Conservation (phyloP, 2,888 invertebrate species). For the Zygothrica quintamaculata region DNA sequence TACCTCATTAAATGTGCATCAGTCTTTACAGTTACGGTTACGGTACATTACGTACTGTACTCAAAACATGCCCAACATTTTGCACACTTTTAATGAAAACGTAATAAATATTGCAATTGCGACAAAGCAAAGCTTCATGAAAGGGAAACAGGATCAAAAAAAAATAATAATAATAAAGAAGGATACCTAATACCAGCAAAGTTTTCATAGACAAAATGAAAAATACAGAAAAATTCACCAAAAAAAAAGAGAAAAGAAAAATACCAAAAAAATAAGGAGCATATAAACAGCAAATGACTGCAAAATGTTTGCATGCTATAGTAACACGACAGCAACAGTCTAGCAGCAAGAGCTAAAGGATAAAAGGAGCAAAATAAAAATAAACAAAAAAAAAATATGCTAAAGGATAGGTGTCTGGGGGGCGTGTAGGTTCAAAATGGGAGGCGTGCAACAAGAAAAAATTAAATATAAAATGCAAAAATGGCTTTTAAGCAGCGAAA, state of each 20-base stretch:
- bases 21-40: no score
- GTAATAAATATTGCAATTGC: constrained; percentile 78
- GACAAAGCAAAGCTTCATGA: constrained; percentile 56
- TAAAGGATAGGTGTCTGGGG: constrained; percentile 13
- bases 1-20: constrained; percentile 54
- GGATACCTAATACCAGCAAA: not conserved
- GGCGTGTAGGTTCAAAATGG: not conserved
- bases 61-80: no score
- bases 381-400: constrained; percentile 56
- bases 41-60: no score
- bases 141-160: constrained; percentile 45
- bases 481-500: constrained; percentile 76
- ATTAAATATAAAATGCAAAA: constrained; percentile 80
- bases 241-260: not conserved
- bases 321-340: constrained; percentile 49
- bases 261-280: constrained; percentile 16
- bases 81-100: constrained; percentile 64
- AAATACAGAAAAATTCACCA: not conserved
- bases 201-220: not conserved
- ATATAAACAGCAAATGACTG: constrained; percentile 56
- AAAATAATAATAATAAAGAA: not conserved
- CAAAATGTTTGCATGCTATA: constrained; percentile 76
- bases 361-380: constrained; percentile 73
- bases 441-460: constrained; percentile 34
- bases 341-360: constrained; percentile 61